Base-by-base conservation (phyloP, 2,888 invertebrate species). In the Galerucella pusilla region DNA sequence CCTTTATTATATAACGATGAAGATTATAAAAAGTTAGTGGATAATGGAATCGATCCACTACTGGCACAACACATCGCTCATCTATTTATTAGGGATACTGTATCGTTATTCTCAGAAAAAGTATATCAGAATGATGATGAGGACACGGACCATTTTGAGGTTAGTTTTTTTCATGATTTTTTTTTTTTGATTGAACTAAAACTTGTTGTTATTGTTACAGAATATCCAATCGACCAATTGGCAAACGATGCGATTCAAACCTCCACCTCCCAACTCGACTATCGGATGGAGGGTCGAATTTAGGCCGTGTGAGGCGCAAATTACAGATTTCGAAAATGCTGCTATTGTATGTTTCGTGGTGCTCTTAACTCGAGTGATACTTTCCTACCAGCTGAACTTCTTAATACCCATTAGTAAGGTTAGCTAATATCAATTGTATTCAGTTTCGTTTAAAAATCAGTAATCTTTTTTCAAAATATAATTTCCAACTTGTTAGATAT, bases 201-300 rank as follows among this genome's bases (percentile, higher is more conserved):
- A 71, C 72, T 46, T 42, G 1, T 7, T 35, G 2, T 42, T 42
- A 6, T 42, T 5, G 35, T 49, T 49, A 3, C 87, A 96, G 96
- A 99, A 99, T 87, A 97, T 99, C 81, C 98, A 99, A 87, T 98
- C 98, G 0, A 99, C 99, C 45, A 99, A 99, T 89, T 99, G 99
- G 99, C 98, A 99, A 89, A 97, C 98, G 49, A 97, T 99, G 97
- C 91, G 97, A 59, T 99, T 99, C 89, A 99, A 99, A 89, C 98
- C 98, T 46, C 99, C 99, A 61, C 97, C 98, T 35, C 96, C 97
- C 0, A 94, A 97, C 87, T 96, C 97, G 10, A 91, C 96, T 68
- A 99, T 99, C 84, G 99, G 99, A 54, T 99, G 99, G 99, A 92
- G 99, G 80, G 99, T 99, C 0, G 99, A 99, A 90, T 99, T 99